phyloP scores from a whole-genome alignment of 2,113 vertebrate species.

The Ictalurus punctatus region DNA sequence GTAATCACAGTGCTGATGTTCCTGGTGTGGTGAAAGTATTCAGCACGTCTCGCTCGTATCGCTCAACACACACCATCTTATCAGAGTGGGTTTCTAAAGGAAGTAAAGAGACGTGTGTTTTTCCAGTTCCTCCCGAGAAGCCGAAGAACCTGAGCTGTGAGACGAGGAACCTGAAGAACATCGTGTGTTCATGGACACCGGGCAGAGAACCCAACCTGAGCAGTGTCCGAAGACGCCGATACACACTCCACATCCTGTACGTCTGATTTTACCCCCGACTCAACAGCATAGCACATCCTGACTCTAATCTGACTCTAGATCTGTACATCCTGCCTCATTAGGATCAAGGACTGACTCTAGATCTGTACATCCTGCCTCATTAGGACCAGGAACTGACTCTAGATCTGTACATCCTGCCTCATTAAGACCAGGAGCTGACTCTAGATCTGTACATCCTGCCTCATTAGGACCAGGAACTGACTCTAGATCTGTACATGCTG shows the following conservation, averaged over 20 bases:
- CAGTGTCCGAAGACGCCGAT: neutral
- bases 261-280: neutral
- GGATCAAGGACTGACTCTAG: no score
- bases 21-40: neutral
- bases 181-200: slow-evolving; percentile 61
- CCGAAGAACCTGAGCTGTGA: slow-evolving; percentile 62
- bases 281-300: neutral
- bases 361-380: no score
- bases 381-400: no score
- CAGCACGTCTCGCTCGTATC: neutral
- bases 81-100: neutral
- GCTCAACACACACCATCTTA: neutral
- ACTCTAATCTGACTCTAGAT: neutral
- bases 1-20: neutral
- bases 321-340: neutral
- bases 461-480: no score
- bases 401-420: no score
- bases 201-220: neutral
- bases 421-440: no score
- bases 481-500: no score
- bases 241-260: slow-evolving; percentile 61
- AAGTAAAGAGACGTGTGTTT: neutral
- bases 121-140: slow-evolving; percentile 63
- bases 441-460: no score
- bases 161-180: slow-evolving; percentile 55